phyloP scores from a whole-genome alignment of 2,113 vertebrate species.

The Pelecanus crispus region DNA sequence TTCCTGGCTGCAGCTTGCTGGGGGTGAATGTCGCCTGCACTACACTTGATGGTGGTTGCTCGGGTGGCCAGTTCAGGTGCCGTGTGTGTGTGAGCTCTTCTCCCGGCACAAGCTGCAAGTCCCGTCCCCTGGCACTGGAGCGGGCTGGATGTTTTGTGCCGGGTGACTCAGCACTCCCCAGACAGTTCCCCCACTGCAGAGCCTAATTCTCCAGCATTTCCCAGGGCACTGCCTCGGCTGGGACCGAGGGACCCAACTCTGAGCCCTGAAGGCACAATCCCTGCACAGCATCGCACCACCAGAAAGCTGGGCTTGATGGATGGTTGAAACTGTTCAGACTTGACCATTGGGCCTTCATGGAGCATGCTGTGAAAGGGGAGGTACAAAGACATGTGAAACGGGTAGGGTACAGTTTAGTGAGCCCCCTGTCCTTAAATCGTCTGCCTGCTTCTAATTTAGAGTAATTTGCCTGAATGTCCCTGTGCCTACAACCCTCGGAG shows the following conservation, averaged over 20 bases:
- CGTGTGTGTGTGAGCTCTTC: rapidly evolving
- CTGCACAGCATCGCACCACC: not conserved
- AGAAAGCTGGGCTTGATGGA: not conserved
- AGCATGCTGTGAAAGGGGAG: not conserved
- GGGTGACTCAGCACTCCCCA: not conserved
- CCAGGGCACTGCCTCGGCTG: not conserved
- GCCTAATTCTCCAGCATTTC: not conserved
- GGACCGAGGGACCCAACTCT: not conserved
- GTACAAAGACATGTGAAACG: not conserved
- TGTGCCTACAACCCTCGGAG: not conserved
- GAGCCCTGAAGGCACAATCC: not conserved
- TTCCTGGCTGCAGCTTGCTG: not conserved
- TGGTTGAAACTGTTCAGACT: not conserved
- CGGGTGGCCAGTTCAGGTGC: not conserved
- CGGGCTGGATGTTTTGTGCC: not conserved
- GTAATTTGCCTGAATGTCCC: not conserved
- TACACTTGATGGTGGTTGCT: not conserved
- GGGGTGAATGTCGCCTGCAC: not conserved
- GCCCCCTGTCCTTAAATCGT: not conserved
- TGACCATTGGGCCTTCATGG: not conserved
- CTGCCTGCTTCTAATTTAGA: not conserved
- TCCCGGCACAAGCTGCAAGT: not conserved
- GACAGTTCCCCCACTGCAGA: not conserved
- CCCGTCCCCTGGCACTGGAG: not conserved
- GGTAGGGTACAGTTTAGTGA: not conserved